A percentile compares a stretch with the other conserved stretches of the same genome.
Evolutionary conservation across 1,140 invertebrate species (phyloP).

Genomic region (Chironomus tepperi): DNA sequence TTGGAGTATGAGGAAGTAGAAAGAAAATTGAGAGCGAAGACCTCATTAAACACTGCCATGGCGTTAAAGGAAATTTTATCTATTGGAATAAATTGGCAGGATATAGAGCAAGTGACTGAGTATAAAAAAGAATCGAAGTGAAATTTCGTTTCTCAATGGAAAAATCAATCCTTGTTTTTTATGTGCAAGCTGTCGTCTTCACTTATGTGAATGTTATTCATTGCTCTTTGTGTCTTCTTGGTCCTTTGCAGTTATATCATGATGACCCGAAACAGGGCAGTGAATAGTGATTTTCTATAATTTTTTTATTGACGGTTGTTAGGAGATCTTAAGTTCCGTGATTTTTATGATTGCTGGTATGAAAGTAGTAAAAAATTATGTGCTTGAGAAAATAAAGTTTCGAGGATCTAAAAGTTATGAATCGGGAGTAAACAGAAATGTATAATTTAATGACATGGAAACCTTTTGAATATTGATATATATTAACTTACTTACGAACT

Average conservation of each 20-base stretch:
- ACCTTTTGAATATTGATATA: no score
- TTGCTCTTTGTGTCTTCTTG: neutral
- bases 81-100: conserved; percentile 7
- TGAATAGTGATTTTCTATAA: no score
- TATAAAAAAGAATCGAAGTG: neutral
- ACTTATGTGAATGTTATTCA: neutral
- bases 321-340: no score
- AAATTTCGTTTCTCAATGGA: neutral
- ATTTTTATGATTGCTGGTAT: no score
- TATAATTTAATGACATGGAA: no score
- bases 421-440: no score
- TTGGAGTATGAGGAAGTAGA: neutral
- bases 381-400: no score
- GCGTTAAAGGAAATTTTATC: conserved; percentile 2
- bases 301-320: no score
- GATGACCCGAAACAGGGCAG: neutral
- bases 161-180: conserved; percentile 10
- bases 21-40: neutral
- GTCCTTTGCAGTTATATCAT: neutral
- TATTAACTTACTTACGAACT: no score
- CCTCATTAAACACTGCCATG: neutral
- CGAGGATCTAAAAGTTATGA: no score
- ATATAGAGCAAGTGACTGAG: neutral
- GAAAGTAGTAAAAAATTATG: no score
- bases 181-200: neutral